Evolutionary conservation across 2,113 vertebrate genomes (phyloP).

Genomic region (Dipodomys merriami): DNA sequence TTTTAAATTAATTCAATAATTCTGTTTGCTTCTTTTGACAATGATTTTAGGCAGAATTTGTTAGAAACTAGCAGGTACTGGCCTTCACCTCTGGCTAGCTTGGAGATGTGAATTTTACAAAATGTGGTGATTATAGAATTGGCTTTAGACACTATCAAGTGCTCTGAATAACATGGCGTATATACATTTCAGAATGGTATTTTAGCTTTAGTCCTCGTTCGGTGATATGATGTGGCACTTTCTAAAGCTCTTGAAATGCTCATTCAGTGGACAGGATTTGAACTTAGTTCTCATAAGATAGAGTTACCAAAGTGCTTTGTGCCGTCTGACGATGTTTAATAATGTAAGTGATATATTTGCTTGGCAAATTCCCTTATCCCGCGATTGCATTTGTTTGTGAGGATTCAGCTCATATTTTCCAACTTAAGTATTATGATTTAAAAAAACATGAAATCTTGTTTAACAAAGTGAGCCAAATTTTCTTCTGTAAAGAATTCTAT

Average conservation of each 20-base stretch:
- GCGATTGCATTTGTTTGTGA: slow-evolving; percentile 7
- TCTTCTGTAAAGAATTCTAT: slow-evolving; percentile 14
- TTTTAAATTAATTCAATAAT: slow-evolving; percentile 6
- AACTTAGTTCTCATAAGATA: background rate
- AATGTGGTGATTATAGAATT: slow-evolving; percentile 23
- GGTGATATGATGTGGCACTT: background rate
- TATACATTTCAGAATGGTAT: background rate
- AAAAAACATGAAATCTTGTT: slow-evolving; percentile 1
- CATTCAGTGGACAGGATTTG: background rate
- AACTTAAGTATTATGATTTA: slow-evolving; percentile 30
- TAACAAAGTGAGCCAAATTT: slow-evolving; percentile 26
- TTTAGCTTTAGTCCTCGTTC: slow-evolving; percentile 1
- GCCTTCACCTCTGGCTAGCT: background rate
- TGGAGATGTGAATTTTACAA: background rate
- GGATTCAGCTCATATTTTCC: background rate
- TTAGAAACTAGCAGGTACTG: background rate
- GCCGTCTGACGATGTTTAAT: background rate
- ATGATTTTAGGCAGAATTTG: background rate
- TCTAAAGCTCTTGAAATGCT: background rate
- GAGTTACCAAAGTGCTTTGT: background rate
- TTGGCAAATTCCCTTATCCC: background rate
- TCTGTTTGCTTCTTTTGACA: slow-evolving; percentile 9
- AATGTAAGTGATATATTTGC: background rate
- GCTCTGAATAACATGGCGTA: background rate
- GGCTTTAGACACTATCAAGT: background rate